These are phyloP conservation scores for Mamestra configurata DNA, from an alignment of 1,140 invertebrate genomes.

Conservation along the genomic window DNA sequence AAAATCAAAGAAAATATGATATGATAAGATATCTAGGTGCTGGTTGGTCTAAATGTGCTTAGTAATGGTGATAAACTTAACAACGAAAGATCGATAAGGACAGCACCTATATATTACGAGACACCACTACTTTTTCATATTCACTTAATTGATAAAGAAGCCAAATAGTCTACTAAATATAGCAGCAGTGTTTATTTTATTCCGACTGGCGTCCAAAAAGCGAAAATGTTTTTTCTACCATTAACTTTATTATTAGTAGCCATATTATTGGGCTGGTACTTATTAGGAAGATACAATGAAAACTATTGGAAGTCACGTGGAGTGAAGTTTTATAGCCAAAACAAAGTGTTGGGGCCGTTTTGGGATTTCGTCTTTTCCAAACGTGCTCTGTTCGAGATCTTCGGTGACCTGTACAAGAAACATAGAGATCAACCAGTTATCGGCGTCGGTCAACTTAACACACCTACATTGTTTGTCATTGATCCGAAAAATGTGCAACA, in stretches of 20 bases:
- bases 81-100: too few species aligned
- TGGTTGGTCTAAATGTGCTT: too few species aligned
- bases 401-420: conserved; percentile 60
- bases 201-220: not conserved
- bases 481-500: conserved; percentile 87
- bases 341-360: conserved; percentile 56
- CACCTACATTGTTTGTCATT: conserved; percentile 81
- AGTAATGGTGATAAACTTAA: too few species aligned
- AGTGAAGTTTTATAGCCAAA: conserved; percentile 51
- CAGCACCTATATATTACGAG: too few species aligned
- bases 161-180: too few species aligned
- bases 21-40: too few species aligned
- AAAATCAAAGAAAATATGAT: too few species aligned
- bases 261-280: conserved; percentile 18
- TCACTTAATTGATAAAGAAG: too few species aligned
- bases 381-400: conserved; percentile 57
- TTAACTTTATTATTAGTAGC: not conserved
- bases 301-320: conserved; percentile 64
- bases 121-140: too few species aligned
- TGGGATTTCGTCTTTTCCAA: conserved; percentile 53
- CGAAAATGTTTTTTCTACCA: not conserved
- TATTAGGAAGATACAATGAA: conserved; percentile 59
- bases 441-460: conserved; percentile 74
- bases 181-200: not conserved
- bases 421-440: conserved; percentile 60